Evolutionary conservation across 2,113 vertebrate species (phyloP).

Genomic region (Eulemur macaco): DNA sequence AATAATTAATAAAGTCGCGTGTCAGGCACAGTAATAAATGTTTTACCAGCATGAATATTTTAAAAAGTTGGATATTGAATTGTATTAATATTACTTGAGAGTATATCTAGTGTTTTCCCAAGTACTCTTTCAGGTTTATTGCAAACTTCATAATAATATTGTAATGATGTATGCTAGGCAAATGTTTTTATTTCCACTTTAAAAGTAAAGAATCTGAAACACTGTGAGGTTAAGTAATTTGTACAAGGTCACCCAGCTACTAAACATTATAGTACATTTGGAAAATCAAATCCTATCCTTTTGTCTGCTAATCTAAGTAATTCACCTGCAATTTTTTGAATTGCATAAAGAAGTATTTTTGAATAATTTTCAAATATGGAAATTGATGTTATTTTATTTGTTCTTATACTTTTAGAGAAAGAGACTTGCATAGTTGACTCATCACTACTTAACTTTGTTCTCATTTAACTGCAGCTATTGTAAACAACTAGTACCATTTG

Average conservation of each 20-base stretch:
- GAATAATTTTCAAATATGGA: constrained; percentile 20
- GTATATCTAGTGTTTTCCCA: neutral
- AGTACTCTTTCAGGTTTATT: neutral
- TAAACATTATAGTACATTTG: neutral
- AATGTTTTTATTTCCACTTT: neutral
- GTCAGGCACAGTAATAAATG: neutral
- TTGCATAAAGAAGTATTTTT: neutral
- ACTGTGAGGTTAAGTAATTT: neutral
- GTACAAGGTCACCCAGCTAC: neutral
- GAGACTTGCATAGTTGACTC: neutral
- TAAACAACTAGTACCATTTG: constrained; percentile 23
- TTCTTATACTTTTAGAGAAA: neutral
- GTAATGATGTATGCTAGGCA: neutral
- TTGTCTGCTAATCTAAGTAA: neutral
- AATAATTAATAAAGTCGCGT: neutral
- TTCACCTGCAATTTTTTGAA: neutral
- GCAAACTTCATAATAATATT: neutral
- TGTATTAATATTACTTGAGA: neutral
- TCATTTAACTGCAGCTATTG: neutral
- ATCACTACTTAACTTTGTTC: constrained; percentile 20
- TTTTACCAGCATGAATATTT: neutral
- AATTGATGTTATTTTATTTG: neutral
- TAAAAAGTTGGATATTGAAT: neutral
- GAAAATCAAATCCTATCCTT: neutral
- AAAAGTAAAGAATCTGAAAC: neutral